These are phyloP conservation scores for Caenorhabditis wallacei DNA, from an alignment of 2,888 invertebrate genomes.

Conservation along the genomic window DNA sequence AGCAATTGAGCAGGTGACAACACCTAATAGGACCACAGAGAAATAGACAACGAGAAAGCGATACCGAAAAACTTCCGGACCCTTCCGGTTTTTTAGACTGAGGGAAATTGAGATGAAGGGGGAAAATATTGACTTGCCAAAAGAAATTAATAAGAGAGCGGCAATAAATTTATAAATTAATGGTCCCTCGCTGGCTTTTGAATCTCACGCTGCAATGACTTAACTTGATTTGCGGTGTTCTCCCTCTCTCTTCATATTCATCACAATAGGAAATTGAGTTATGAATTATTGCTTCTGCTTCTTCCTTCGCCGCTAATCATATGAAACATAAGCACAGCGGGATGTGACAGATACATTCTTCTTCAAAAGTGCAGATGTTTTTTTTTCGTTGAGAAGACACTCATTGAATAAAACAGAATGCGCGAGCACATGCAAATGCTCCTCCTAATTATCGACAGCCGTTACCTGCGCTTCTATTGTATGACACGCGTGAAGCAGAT, in stretches of 20 bases:
- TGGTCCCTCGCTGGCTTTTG: conserved; percentile 35
- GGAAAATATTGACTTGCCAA: conserved; percentile 24
- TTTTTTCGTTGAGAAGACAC: neutral
- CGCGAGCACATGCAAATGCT: conserved; percentile 57
- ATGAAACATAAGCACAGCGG: conserved; percentile 20
- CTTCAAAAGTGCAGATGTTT: conserved; percentile 52
- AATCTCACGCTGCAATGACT: conserved; percentile 54
- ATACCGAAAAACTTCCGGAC: conserved; percentile 58
- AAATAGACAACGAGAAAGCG: conserved; percentile 17
- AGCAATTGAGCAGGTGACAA: conserved; percentile 60
- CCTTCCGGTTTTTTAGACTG: conserved; percentile 55
- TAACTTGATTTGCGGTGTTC: conserved; percentile 55
- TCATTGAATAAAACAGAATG: conserved; percentile 41
- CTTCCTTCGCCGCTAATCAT: conserved; percentile 42
- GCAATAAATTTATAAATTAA: conserved; percentile 34
- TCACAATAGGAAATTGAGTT: conserved; percentile 55
- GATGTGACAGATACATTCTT: conserved; percentile 1
- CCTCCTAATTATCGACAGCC: conserved; percentile 66
- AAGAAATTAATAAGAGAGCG: conserved; percentile 52
- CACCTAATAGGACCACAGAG: conserved; percentile 30
- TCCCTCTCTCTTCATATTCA: conserved; percentile 20
- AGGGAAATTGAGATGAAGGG: neutral
- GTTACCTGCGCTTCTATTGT: conserved; percentile 66
- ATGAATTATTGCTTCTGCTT: conserved; percentile 28
- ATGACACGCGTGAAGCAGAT: conserved; percentile 59